Evolutionary conservation across 2,888 invertebrate genomes (phyloP).

Genomic region (Chalcosyrphus nemorum): DNA sequence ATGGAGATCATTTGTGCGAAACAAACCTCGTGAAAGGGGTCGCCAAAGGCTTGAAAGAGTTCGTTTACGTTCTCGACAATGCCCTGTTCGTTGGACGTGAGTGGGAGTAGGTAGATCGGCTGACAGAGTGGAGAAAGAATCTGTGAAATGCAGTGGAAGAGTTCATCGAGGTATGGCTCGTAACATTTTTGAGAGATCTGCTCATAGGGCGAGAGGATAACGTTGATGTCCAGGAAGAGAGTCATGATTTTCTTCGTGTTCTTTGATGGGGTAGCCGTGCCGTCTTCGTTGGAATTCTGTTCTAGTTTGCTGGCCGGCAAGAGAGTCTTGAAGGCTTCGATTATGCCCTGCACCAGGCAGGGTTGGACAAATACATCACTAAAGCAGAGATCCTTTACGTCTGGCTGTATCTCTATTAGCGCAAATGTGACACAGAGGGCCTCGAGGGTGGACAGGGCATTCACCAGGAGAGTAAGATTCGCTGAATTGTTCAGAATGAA

Average conservation of each 20-base stretch:
- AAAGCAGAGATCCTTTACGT: conserved; percentile 75
- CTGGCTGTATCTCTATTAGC: conserved; percentile 76
- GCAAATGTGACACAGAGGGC: conserved; percentile 83
- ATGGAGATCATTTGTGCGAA: conserved; percentile 77
- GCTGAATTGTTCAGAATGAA: conserved; percentile 90
- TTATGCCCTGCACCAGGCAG: conserved; percentile 78
- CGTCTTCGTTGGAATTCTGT: conserved; percentile 65
- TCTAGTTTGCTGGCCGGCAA: conserved; percentile 71
- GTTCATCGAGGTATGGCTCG: conserved; percentile 74
- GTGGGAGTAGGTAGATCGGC: conserved; percentile 77
- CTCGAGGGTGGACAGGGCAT: conserved; percentile 85
- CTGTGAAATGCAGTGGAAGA: conserved; percentile 78
- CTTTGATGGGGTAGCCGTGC: conserved; percentile 74
- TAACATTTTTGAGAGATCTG: conserved; percentile 77
- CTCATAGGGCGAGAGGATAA: conserved; percentile 80
- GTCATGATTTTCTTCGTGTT: conserved; percentile 79
- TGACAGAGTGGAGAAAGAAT: conserved; percentile 79
- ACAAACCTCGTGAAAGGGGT: conserved; percentile 79
- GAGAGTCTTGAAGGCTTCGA: conserved; percentile 80
- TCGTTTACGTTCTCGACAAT: conserved; percentile 80
- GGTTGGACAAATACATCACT: conserved; percentile 79
- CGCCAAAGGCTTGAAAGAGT: conserved; percentile 78
- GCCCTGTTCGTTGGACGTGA: conserved; percentile 79
- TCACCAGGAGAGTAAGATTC: conserved; percentile 84
- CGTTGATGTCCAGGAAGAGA: conserved; percentile 81